Percentiles rank a stretch among this genome's conserved stretches.
Conservation (phyloP, 2,113 vertebrate species). For the Tringa solitaria region DNA sequence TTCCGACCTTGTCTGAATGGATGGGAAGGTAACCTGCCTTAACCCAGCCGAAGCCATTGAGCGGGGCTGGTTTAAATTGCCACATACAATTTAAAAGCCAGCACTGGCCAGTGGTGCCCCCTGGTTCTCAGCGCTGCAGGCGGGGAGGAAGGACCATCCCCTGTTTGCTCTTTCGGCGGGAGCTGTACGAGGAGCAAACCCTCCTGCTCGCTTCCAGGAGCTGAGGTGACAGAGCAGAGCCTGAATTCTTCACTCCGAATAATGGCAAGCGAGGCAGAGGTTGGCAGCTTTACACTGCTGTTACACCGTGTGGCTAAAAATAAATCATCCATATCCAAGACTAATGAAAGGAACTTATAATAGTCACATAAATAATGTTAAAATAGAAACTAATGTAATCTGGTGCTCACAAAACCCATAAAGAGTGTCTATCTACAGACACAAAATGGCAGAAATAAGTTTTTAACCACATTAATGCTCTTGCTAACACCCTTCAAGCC, state of each 20-base stretch:
- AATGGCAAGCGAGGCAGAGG: not conserved
- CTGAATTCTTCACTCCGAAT: not conserved
- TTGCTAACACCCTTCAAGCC: not conserved
- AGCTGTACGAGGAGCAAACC: not conserved
- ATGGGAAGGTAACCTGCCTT: not conserved
- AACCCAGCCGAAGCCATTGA: not conserved
- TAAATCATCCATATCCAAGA: not conserved
- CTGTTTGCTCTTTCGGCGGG: not conserved
- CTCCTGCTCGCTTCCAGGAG: not conserved
- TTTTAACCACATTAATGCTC: not conserved
- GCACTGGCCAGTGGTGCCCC: not conserved
- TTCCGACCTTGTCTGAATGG: not conserved
- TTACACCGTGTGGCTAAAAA: not conserved
- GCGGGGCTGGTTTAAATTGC: accelerated
- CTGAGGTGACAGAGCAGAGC: not conserved
- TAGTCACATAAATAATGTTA: not conserved
- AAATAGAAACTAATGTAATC: not conserved
- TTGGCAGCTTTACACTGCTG: not conserved
- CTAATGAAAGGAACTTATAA: not conserved
- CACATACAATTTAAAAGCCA: not conserved
- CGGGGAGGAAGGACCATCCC: not conserved
- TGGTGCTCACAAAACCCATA: not conserved
- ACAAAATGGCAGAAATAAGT: not conserved
- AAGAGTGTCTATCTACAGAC: not conserved
- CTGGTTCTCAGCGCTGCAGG: too few species aligned